Percentiles rank a stretch among this genome's conserved stretches.
Evolutionary conservation across 2,888 invertebrate species (phyloP).

Genomic region (Himalopsyche tibetana): DNA sequence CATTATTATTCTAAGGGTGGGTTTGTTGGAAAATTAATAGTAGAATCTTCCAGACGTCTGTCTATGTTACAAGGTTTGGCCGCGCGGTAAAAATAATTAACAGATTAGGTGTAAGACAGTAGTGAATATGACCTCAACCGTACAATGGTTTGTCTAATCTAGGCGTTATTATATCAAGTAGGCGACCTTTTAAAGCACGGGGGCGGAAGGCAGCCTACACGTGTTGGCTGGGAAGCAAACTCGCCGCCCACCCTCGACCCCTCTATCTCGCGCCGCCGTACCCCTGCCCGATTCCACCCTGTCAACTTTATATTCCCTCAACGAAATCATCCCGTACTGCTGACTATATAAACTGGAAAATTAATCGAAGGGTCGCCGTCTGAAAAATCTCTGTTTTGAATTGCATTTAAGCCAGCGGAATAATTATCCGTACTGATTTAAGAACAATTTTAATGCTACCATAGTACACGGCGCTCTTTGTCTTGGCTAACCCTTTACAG

Average conservation of each 20-base stretch:
- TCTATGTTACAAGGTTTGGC: no score
- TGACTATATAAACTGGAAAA: constrained; percentile 4
- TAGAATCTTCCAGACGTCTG: no score
- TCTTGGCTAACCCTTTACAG: no score
- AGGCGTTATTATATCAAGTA: constrained; percentile 2
- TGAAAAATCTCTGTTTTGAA: constrained; percentile 6
- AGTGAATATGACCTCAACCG: no score
- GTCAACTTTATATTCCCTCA: constrained; percentile 26
- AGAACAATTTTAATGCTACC: no score
- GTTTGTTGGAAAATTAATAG: no score
- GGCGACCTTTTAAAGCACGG: constrained; percentile 31
- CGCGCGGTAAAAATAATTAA: no score
- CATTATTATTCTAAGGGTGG: no score
- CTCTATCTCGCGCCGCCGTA: constrained; percentile 1
- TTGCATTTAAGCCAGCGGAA: neutral
- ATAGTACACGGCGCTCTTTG: no score
- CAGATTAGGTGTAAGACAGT: no score
- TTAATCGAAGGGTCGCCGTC: constrained; percentile 15
- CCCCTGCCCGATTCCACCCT: constrained; percentile 13
- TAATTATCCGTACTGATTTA: no score
- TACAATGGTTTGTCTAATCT: neutral
- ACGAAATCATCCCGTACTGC: constrained; percentile 22
- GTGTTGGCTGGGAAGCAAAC: constrained; percentile 25
- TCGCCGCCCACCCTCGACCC: constrained; percentile 16
- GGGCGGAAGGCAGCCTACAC: constrained; percentile 30